Evolutionary conservation across 1,140 invertebrate genomes (phyloP).

Genomic region (Olivierus martensii): DNA sequence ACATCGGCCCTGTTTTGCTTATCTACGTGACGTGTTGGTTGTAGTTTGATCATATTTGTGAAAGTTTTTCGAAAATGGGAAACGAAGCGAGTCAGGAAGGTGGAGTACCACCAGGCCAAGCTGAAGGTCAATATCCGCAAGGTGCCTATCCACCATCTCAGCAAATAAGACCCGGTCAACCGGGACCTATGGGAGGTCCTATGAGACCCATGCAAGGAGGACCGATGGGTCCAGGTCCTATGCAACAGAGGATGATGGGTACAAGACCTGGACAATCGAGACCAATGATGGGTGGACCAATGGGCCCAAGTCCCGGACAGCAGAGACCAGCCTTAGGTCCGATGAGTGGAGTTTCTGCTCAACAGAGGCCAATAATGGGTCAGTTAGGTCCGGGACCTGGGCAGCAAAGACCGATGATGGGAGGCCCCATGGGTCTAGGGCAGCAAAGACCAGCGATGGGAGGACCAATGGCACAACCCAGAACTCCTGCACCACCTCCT

Average conservation of each 20-base stretch:
- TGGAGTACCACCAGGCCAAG: not conserved
- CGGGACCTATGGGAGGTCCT: not conserved
- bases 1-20: no score
- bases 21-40: no score
- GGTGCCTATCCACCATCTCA: not conserved
- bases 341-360: no score
- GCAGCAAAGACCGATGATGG: constrained; percentile 18
- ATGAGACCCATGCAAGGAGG: constrained; percentile 3
- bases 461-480: constrained; percentile 4
- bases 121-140: not conserved
- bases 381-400: not conserved
- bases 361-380: no score
- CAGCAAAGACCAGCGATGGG: constrained; percentile 10
- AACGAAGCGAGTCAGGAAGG: constrained; percentile 15
- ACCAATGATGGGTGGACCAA: not conserved
- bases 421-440: constrained; percentile 10
- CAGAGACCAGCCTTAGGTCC: not conserved
- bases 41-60: no score
- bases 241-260: not conserved
- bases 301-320: constrained; percentile 1
- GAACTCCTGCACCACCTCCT: not conserved
- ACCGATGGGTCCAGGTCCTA: not conserved
- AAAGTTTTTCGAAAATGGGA: constrained; percentile 4
- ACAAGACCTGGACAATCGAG: not conserved
- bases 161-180: not conserved